Percentiles rank a stretch among this genome's conserved stretches.
phyloP scores from a whole-genome alignment of 2,888 invertebrate genomes.

The Apodemia duryi region DNA sequence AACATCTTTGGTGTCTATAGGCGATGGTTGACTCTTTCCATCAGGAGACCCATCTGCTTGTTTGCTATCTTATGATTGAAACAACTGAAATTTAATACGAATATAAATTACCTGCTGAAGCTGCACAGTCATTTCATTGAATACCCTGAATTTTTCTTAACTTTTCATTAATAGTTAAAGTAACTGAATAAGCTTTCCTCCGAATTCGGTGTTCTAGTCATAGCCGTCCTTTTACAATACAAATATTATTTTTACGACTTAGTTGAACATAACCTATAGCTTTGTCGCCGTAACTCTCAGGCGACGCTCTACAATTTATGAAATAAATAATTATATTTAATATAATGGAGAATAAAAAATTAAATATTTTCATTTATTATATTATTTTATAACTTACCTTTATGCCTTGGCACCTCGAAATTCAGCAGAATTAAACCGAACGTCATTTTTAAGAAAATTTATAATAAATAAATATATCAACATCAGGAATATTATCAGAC shows the following conservation, averaged over 20 bases:
- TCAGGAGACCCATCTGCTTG: no score
- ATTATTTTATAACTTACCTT: no score
- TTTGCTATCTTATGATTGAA: no score
- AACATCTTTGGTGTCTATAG: no score
- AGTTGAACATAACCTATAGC: constrained; percentile 33
- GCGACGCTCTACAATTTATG: constrained; percentile 20
- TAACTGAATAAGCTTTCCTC: not conserved
- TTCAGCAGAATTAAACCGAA: no score
- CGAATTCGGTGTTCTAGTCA: constrained; percentile 24
- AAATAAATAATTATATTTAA: constrained; percentile 13
- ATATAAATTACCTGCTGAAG: constrained; percentile 4
- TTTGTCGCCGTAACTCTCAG: constrained; percentile 27
- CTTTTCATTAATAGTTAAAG: constrained; percentile 2
- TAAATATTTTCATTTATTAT: no score
- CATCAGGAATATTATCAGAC: no score
- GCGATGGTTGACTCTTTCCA: no score
- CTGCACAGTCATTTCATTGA: constrained; percentile 9
- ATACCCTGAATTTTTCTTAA: not conserved
- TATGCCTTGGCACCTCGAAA: no score
- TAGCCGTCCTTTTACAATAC: constrained; percentile 32
- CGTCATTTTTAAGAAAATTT: no score
- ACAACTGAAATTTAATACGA: not conserved
- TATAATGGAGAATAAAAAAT: no score
- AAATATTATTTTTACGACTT: constrained; percentile 27
- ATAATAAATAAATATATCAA: no score